phyloP scores from a whole-genome alignment of 2,888 invertebrate species.

The Rotaria socialis region DNA sequence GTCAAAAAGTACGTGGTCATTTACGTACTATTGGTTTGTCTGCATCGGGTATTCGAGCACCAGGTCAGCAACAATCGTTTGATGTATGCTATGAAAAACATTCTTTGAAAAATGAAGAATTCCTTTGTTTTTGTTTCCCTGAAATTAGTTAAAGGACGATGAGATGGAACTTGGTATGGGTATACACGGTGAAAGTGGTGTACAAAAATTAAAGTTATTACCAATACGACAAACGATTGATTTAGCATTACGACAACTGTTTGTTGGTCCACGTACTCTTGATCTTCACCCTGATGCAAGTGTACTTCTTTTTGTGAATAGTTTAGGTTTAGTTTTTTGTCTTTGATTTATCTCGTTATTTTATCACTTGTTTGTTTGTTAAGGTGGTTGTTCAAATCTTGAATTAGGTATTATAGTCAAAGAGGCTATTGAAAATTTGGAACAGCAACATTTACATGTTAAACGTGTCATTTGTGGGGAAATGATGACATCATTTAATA shows the following conservation, averaged over 20 bases:
- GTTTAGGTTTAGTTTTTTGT: conserved; percentile 61
- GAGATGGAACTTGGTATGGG: conserved; percentile 70
- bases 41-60: conserved; percentile 42
- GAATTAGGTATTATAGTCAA: conserved; percentile 72
- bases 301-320: conserved; percentile 72
- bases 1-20: conserved; percentile 51
- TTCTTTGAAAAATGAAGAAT: too few species aligned
- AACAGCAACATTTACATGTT: conserved; percentile 55
- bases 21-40: conserved; percentile 53
- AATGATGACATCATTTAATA: conserved; percentile 73
- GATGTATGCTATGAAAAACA: background rate
- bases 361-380: background rate
- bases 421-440: conserved; percentile 67
- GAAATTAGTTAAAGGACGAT: conserved; percentile 55
- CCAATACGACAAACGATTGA: conserved; percentile 58
- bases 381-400: conserved; percentile 69
- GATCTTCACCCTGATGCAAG: conserved; percentile 48
- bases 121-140: too few species aligned
- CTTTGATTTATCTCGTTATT: too few species aligned
- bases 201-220: conserved; percentile 59
- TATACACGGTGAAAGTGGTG: conserved; percentile 63
- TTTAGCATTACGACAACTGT: conserved; percentile 59
- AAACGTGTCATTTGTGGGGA: conserved; percentile 65
- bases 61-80: conserved; percentile 22
- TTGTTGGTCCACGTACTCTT: background rate